Conservation (phyloP, 2,113 vertebrate species). For the Coregonus clupeaformis region DNA sequence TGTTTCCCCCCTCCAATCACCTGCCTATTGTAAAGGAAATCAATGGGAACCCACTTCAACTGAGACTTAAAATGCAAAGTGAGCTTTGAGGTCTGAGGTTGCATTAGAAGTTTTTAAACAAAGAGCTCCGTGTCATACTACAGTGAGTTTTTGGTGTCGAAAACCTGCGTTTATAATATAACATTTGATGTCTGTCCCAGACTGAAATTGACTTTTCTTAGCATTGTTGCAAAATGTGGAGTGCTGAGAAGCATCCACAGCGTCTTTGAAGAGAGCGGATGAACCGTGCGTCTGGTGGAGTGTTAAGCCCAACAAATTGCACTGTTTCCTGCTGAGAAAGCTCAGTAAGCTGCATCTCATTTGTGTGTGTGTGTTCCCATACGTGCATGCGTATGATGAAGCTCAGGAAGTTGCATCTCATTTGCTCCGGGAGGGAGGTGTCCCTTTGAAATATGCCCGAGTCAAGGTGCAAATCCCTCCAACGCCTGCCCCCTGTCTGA, state of each 20-base stretch:
- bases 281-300: slow-evolving; percentile 35
- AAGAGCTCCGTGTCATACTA: neutral
- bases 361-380: too few species aligned
- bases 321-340: slow-evolving; percentile 62
- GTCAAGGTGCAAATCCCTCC: slow-evolving; percentile 46
- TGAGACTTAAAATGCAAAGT: slow-evolving; percentile 14
- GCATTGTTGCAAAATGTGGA: slow-evolving; percentile 27
- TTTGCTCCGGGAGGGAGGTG: slow-evolving; percentile 50
- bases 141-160: neutral
- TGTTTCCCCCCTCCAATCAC: slow-evolving; percentile 24
- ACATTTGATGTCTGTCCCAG: slow-evolving; percentile 3
- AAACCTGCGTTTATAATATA: neutral
- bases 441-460: slow-evolving; percentile 64
- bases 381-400: neutral
- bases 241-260: slow-evolving; percentile 29
- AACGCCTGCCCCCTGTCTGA: slow-evolving; percentile 9
- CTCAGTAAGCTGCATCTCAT: slow-evolving; percentile 10
- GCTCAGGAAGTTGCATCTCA: slow-evolving; percentile 51
- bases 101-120: neutral
- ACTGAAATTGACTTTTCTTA: slow-evolving; percentile 32
- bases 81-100: neutral
- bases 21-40: slow-evolving; percentile 38
- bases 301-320: slow-evolving; percentile 67
- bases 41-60: slow-evolving; percentile 22
- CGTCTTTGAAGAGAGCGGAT: slow-evolving; percentile 34